Conservation (phyloP, 2,797 vertebrate genomes). For the Manis pentadactyla region DNA sequence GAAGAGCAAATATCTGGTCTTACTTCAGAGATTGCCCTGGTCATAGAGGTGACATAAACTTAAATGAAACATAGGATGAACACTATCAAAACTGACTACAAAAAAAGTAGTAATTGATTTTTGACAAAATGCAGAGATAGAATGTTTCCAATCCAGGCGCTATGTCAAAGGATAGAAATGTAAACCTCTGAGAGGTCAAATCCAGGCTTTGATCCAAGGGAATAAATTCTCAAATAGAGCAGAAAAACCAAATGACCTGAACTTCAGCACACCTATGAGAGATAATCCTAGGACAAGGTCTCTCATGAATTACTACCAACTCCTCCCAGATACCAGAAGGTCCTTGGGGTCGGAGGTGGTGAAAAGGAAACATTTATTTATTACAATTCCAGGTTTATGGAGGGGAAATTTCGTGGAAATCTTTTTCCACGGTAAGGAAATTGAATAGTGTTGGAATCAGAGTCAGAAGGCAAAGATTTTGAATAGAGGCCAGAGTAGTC, state of each 20-base stretch:
- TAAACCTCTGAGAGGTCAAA: not conserved
- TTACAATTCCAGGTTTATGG: not conserved
- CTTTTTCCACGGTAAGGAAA: slow-evolving; percentile 60
- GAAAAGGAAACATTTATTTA: slow-evolving; percentile 54
- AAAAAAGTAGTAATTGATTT: not conserved
- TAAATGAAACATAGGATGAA: not conserved
- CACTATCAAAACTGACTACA: not conserved
- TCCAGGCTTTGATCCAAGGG: slow-evolving; percentile 18
- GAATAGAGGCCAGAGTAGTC: slow-evolving; percentile 18
- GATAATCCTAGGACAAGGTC: not conserved
- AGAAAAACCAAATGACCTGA: slow-evolving; percentile 29
- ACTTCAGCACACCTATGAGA: not conserved
- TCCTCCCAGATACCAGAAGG: slow-evolving; percentile 8
- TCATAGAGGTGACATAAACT: not conserved
- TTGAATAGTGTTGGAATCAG: slow-evolving; percentile 53
- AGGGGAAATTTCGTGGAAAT: slow-evolving; percentile 58
- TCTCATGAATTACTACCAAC: slow-evolving; percentile 43
- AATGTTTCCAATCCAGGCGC: not conserved
- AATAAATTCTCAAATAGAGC: slow-evolving; percentile 50
- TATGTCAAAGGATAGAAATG: not conserved
- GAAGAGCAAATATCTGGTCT: not conserved
- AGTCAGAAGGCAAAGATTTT: slow-evolving; percentile 48
- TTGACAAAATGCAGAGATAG: slow-evolving; percentile 37
- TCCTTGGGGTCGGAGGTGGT: not conserved
- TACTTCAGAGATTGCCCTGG: not conserved